These are phyloP conservation scores for Lateolabrax maculatus DNA, from an alignment of 2,797 vertebrate genomes.

Conservation along the genomic window DNA sequence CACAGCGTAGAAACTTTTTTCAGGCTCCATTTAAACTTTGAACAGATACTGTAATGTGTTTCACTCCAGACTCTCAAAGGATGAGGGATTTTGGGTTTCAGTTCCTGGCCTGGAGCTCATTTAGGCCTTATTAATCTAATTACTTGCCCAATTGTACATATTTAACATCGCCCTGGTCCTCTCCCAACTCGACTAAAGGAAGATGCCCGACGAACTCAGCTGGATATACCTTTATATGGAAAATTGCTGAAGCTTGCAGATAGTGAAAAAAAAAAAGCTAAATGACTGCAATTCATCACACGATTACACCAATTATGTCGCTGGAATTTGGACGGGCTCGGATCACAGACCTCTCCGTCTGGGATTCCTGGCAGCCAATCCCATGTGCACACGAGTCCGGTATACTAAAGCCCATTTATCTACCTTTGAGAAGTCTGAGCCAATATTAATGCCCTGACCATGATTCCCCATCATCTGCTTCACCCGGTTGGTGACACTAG, in stretches of 20 bases:
- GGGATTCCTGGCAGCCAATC: slow-evolving; percentile 72
- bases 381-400: slow-evolving; percentile 46
- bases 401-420: slow-evolving; percentile 65
- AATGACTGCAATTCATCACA: slow-evolving; percentile 86
- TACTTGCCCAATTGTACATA: slow-evolving; percentile 86
- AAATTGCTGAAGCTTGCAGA: slow-evolving; percentile 84
- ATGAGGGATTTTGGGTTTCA: slow-evolving; percentile 84
- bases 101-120: slow-evolving; percentile 79
- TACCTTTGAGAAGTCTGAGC: slow-evolving; percentile 66
- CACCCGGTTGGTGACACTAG: slow-evolving; percentile 71
- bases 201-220: slow-evolving; percentile 69
- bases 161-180: slow-evolving; percentile 79
- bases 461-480: slow-evolving; percentile 74
- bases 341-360: slow-evolving; percentile 77
- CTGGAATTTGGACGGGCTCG: slow-evolving; percentile 77
- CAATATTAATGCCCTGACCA: slow-evolving; percentile 66
- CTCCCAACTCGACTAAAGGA: slow-evolving; percentile 68
- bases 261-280: slow-evolving; percentile 65
- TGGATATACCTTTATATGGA: slow-evolving; percentile 77
- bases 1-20: slow-evolving; percentile 71
- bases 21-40: slow-evolving; percentile 80
- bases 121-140: slow-evolving; percentile 87
- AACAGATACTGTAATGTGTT: slow-evolving; percentile 79
- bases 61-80: slow-evolving; percentile 78
- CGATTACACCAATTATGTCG: slow-evolving; percentile 84